Conservation (phyloP, 2,113 vertebrate species). For the Phasianus colchicus region DNA sequence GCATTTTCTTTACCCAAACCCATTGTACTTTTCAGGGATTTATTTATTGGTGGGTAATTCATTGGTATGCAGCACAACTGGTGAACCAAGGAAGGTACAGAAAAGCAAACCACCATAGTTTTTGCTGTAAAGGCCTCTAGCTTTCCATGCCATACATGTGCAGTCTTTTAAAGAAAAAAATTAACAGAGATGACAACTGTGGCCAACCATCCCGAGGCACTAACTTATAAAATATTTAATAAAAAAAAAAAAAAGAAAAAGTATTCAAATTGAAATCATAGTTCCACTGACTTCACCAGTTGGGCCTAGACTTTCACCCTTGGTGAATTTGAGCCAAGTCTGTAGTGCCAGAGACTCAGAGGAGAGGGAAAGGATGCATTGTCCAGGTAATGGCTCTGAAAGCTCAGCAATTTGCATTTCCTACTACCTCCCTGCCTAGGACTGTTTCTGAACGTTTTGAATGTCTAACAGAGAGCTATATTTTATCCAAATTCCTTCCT, state of each 20-base stretch:
- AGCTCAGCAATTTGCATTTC: not conserved
- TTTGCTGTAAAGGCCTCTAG: not conserved
- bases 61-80: not conserved
- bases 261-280: not conserved
- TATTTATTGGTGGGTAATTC: not conserved
- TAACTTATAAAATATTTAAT: not conserved
- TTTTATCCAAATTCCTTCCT: not conserved
- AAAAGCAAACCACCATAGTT: not conserved
- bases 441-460: not conserved
- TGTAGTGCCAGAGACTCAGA: rapidly evolving
- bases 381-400: not conserved
- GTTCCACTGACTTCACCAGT: not conserved
- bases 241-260: not conserved
- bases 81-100: not conserved
- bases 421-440: not conserved
- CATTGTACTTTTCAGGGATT: not conserved
- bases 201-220: not conserved
- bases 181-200: not conserved
- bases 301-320: not conserved
- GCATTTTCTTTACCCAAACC: not conserved
- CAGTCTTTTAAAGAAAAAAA: not conserved
- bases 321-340: not conserved
- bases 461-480: not conserved
- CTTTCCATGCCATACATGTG: not conserved
- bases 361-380: not conserved